A percentile compares a stretch with the other conserved stretches of the same genome.
phyloP scores from a whole-genome alignment of 2,888 invertebrate species.

The Drosophila vallismaia region DNA sequence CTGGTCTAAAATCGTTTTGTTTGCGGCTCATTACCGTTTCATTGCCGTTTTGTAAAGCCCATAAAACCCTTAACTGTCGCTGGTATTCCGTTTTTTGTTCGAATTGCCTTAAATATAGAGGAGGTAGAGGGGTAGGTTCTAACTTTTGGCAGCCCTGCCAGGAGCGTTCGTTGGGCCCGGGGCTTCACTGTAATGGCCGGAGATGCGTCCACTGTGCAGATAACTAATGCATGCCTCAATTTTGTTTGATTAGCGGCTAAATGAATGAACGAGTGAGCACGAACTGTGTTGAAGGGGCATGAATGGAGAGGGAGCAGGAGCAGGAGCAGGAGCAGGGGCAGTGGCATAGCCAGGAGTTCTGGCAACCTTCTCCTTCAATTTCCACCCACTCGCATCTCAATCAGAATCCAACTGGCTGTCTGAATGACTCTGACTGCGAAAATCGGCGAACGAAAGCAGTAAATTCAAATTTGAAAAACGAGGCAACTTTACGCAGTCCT shows the following conservation, averaged over 20 bases:
- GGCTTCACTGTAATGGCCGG: background rate
- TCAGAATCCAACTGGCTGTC: conserved; percentile 14
- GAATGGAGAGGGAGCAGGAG: too few relatives aligned
- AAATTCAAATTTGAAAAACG: conserved; percentile 58
- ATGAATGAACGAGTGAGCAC: conserved; percentile 55
- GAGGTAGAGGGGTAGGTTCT: too few relatives aligned
- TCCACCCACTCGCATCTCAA: conserved; percentile 14
- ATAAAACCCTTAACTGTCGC: conserved; percentile 3
- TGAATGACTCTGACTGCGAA: conserved; percentile 43
- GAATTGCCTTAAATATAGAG: too few relatives aligned
- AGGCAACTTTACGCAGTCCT: conserved; percentile 40
- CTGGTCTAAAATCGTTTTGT: background rate
- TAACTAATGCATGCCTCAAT: conserved; percentile 61
- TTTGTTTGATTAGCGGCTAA: conserved; percentile 62
- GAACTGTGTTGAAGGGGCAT: background rate
- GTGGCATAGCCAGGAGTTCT: background rate
- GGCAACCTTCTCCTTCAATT: background rate
- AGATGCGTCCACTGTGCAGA: conserved; percentile 33
- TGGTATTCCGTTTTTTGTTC: background rate
- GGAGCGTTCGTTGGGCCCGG: background rate
- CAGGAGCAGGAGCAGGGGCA: too few relatives aligned
- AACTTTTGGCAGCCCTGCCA: too few relatives aligned
- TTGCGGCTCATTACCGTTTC: conserved; percentile 7
- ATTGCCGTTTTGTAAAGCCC: conserved; percentile 2
- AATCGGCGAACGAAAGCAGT: conserved; percentile 41